A percentile compares a stretch with the other conserved stretches of the same genome.
Conservation (phyloP, 2,888 invertebrate species). For the Macrosoma leucophasiata region DNA sequence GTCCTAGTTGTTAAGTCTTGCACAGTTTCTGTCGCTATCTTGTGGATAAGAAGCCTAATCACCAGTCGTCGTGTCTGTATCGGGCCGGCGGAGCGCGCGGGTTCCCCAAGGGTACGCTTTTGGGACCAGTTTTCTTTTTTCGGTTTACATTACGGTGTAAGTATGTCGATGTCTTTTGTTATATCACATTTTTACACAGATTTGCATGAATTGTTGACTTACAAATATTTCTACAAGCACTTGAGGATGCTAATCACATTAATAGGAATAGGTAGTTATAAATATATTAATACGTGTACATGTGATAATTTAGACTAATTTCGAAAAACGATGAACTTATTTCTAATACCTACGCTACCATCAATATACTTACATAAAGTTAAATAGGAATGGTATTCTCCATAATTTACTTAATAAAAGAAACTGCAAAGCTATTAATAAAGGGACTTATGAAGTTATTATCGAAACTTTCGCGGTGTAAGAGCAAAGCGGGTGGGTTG, state of each 20-base stretch:
- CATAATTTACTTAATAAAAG: conserved; percentile 36
- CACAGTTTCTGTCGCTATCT: conserved; percentile 75
- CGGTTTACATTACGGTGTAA: conserved; percentile 73
- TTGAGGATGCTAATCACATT: too few relatives aligned
- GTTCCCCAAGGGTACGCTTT: conserved; percentile 69
- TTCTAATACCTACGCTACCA: too few relatives aligned
- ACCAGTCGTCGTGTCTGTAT: conserved; percentile 75
- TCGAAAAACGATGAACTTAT: too few relatives aligned
- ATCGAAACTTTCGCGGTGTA: conserved; percentile 57
- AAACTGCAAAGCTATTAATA: conserved; percentile 65
- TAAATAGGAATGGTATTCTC: too few relatives aligned
- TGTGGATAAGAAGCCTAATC: conserved; percentile 75
- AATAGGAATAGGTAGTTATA: too few relatives aligned
- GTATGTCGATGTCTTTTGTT: conserved; percentile 73
- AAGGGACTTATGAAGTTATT: conserved; percentile 65
- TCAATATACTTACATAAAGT: too few relatives aligned
- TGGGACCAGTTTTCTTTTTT: conserved; percentile 74
- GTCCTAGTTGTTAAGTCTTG: conserved; percentile 76
- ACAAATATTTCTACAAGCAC: too few relatives aligned
- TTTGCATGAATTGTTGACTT: conserved; percentile 50
- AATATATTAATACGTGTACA: too few relatives aligned
- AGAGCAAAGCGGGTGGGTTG: conserved; percentile 45
- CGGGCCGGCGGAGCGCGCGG: conserved; percentile 63
- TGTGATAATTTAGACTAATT: too few relatives aligned
- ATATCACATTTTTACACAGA: conserved; percentile 60